Evolutionary conservation across 2,113 vertebrate genomes (phyloP).

Genomic region (Nibea coibor): DNA sequence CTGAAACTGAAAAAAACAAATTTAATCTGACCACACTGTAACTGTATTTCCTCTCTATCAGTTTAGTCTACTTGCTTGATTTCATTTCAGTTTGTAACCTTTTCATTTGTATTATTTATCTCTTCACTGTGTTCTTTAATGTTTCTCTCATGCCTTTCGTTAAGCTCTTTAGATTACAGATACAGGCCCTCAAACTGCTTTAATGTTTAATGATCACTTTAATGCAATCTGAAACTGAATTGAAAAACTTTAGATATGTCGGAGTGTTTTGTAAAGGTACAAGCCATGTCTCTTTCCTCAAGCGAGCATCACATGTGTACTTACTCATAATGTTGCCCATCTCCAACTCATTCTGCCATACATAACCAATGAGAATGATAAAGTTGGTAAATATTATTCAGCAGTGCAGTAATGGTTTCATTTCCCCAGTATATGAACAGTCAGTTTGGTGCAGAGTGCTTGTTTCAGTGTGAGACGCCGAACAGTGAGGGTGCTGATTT

Average conservation of each 20-base stretch:
- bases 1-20: too few relatives aligned
- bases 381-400: slow-evolving; percentile 50
- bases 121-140: too few relatives aligned
- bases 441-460: slow-evolving; percentile 26
- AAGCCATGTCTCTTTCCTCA: neutral
- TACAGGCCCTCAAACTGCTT: too few relatives aligned
- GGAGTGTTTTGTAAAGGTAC: neutral
- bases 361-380: slow-evolving; percentile 14
- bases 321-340: slow-evolving; percentile 11
- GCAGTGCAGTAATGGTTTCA: slow-evolving; percentile 53
- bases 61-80: too few relatives aligned
- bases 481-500: slow-evolving; percentile 59
- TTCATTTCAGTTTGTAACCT: too few relatives aligned
- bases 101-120: too few relatives aligned
- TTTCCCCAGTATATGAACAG: slow-evolving; percentile 59
- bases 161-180: too few relatives aligned
- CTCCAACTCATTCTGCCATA: neutral
- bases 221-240: too few relatives aligned
- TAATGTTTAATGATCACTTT: too few relatives aligned
- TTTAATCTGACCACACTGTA: too few relatives aligned
- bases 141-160: too few relatives aligned
- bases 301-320: neutral
- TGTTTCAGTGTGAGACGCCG: slow-evolving; percentile 54
- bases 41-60: too few relatives aligned
- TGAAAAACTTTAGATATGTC: neutral